phyloP scores from a whole-genome alignment of 53 echinoderm and acorn worm species.

The Glandiceps talaboti region DNA sequence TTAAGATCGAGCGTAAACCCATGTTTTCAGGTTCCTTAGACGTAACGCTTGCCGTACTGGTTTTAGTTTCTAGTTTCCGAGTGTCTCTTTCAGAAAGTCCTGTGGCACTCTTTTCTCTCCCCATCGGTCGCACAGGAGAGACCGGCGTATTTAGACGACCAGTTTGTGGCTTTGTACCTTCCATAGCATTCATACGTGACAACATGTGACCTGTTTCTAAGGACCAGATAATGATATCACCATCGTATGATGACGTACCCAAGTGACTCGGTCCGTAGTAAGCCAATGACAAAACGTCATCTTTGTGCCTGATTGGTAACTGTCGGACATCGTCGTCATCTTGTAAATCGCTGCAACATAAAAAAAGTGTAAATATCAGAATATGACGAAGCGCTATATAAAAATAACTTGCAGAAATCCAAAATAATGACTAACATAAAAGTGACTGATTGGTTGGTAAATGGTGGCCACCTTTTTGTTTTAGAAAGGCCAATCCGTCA shows the following conservation, averaged over 20 bases:
- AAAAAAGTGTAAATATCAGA: too few species aligned
- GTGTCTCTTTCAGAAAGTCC: conserved; percentile 7
- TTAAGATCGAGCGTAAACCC: too few species aligned
- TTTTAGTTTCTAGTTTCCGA: background rate
- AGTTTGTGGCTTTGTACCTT: conserved; percentile 63
- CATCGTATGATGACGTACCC: conserved; percentile 87
- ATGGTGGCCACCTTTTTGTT: too few species aligned
- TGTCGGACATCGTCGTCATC: conserved; percentile 86
- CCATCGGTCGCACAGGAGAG: background rate
- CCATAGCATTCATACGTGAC: conserved; percentile 68
- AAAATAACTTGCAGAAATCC: background rate
- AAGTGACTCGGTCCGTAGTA: conserved; percentile 61
- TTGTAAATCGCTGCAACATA: conserved; percentile 72
- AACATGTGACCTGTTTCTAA: conserved; percentile 80
- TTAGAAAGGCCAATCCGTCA: too few species aligned
- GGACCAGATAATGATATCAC: conserved; percentile 96
- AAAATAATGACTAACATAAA: too few species aligned
- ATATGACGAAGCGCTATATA: background rate
- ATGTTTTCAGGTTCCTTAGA: background rate
- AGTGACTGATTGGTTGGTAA: too few species aligned
- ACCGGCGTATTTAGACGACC: conserved; percentile 21
- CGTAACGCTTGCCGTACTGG: background rate
- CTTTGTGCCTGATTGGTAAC: conserved; percentile 75
- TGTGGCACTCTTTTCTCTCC: conserved; percentile 6
- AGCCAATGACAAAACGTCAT: conserved; percentile 74